Evolutionary conservation across 1,140 invertebrate genomes (phyloP), one percentile per base, ranked within the genome.

Genomic region (Octopus sinensis): DNA sequence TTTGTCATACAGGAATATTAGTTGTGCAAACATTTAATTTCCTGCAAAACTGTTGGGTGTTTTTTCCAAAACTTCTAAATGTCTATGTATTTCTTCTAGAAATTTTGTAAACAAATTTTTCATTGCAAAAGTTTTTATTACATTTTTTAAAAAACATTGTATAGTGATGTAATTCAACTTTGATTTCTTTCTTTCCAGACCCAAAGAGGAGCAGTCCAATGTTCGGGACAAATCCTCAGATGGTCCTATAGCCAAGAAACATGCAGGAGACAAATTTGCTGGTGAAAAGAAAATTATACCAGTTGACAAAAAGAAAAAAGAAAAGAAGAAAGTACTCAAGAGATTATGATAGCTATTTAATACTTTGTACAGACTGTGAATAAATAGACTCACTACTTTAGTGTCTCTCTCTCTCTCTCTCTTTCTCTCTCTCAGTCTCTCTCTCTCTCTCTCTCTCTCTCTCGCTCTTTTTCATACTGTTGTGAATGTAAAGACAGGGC

Each of bases 251-350:
- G 94, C 95, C 12, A 96, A 96, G 91, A 96, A 96, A 88, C 95
- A 95, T 88, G 95, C 95, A 3, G 92, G 94, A 71, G 95, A 96
- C 87, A 95, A 95, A 91, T 95, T 95, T 90, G 85, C 95, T 80
- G 68, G 68, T 73, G 68, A 73, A 73, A 73, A 73, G 68, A 77
- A 77, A 53, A 6, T 77, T 43, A 51, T 77, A 53, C 17, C 76
- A 9, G 90, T 94, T 56, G 94, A 94, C 43, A 92, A 92, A 85
- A 91, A 90, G 87, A 91, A 91, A 88, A 96, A 96, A 92, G 95
- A 96, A 86, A 96, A 96, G 91, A 96, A 95, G 88, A 93, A 95
- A 91, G 95, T 95, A 84, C 92, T 96, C 77, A 96, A 96, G 90
- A 93, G 95, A 92, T 94, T 96, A 94, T 96, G 94, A 96, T 90